A percentile compares a stretch with the other conserved stretches of the same genome.
phyloP scores from a whole-genome alignment of 2,888 invertebrate species.

The Dicyrtomina minuta region DNA sequence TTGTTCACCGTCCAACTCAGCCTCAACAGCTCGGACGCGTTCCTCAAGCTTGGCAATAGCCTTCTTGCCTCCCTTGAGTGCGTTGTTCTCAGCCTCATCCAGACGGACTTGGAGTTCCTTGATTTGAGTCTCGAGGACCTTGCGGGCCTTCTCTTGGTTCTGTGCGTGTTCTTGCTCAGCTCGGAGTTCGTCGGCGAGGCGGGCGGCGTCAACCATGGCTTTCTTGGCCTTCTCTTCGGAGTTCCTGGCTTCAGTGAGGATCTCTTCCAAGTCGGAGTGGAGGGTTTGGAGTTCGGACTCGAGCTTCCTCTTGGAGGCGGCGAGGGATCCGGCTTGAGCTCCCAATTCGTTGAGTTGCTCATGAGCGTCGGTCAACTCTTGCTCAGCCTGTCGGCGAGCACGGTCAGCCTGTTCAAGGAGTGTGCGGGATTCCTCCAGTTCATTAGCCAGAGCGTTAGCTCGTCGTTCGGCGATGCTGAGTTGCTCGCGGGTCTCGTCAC shows the following conservation, averaged over 20 bases:
- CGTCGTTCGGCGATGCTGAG: constrained; percentile 96
- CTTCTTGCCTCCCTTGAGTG: constrained; percentile 98
- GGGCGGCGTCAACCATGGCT: constrained; percentile 97
- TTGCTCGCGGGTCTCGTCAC: constrained; percentile 97
- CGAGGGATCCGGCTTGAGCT: constrained; percentile 89
- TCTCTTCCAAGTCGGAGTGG: constrained; percentile 97
- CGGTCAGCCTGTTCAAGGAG: constrained; percentile 98
- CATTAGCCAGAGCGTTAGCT: constrained; percentile 94
- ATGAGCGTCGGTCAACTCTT: constrained; percentile 95
- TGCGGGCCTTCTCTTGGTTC: constrained; percentile 97
- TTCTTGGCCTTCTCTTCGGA: constrained; percentile 99
- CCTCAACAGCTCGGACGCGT: constrained; percentile 91
- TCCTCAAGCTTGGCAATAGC: constrained; percentile 98
- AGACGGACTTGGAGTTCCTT: constrained; percentile 96
- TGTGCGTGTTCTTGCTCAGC: constrained; percentile 99
- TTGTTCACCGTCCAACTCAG: constrained; percentile 93
- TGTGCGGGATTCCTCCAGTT: constrained; percentile 96
- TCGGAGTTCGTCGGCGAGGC: constrained; percentile 96
- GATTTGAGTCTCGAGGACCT: constrained; percentile 95
- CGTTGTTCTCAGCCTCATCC: constrained; percentile 95
- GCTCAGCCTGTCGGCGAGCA: constrained; percentile 96
- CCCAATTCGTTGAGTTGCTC: constrained; percentile 97
- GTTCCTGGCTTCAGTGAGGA: constrained; percentile 97
- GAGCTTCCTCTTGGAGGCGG: constrained; percentile 98
- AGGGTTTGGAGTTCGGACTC: constrained; percentile 97